These are phyloP conservation scores for Lithophane semibrunnea DNA, from an alignment of 2,888 invertebrate genomes.

Conservation along the genomic window DNA sequence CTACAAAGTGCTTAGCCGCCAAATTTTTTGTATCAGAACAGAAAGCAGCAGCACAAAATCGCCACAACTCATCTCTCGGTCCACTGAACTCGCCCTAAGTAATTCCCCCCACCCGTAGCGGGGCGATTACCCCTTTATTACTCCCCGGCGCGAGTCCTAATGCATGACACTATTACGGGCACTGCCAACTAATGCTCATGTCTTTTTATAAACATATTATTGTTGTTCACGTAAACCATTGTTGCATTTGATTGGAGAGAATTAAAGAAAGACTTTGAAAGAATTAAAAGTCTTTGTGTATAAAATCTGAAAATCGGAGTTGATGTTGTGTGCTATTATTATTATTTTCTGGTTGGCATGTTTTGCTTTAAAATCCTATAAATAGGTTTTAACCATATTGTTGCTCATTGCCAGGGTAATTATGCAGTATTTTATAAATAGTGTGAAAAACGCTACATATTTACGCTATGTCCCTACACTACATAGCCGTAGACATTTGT, in stretches of 20 bases:
- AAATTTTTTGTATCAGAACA: too few relatives aligned
- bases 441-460: background rate
- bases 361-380: background rate
- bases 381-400: background rate
- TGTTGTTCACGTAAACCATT: conserved; percentile 58
- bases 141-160: conserved; percentile 84
- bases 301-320: background rate
- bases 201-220: conserved; percentile 79
- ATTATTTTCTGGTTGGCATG: background rate
- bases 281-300: background rate
- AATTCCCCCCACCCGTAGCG: conserved; percentile 80
- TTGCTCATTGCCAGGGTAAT: conserved; percentile 9
- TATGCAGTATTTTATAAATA: conserved; percentile 25
- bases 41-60: conserved; percentile 38
- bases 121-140: conserved; percentile 89
- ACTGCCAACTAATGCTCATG: conserved; percentile 83
- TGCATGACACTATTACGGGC: conserved; percentile 87
- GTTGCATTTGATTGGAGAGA: conserved; percentile 34
- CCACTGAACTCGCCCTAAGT: conserved; percentile 74
- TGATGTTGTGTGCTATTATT: background rate
- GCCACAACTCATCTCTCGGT: conserved; percentile 67
- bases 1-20: too few relatives aligned
- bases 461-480: background rate
- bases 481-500: too few relatives aligned
- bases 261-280: background rate